Evolutionary conservation across 2,113 vertebrate genomes (phyloP), one percentile per base, ranked within the genome.

Genomic region (Bagarius yarrelli): DNA sequence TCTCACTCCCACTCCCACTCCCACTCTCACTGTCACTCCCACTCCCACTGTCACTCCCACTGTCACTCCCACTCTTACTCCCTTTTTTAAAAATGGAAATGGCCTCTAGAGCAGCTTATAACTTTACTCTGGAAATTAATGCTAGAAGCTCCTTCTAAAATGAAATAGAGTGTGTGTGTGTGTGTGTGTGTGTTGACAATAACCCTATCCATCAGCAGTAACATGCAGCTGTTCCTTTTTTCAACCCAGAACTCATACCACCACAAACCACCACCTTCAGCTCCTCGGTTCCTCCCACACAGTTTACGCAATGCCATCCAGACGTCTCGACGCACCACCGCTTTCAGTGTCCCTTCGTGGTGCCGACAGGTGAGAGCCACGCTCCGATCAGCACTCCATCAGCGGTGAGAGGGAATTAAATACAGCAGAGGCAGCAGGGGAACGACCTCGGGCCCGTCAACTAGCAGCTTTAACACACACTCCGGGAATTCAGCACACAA

Each of bases 231-330:
- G 16, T 59, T 69, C 50, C 50, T 85, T 87, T 85, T 87, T 85
- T 70, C n/a, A 70, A 78, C 78, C 83, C 89, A 89, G 73, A 76
- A 82, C 86, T 85, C 76, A 79, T 85, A 84, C 88, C 89, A 87
- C 89, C 86, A 89, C 79, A 81, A 72, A 79, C 52, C 63, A 78
- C 86, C 86, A 61, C 77, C 80, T 87, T 89, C 86, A 89, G 87
- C 90, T 84, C 79, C 80, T 81, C 36, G 5, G 5, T 87, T 86
- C 85, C 90, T 91, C 88, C 89, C 88, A 84, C 66, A 83, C 85
- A 83, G 85, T 80, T 87, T 83, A 78, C 19, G 80, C 82, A 85
- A 81, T 80, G 80, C 83, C 84, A 87, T 89, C 86, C 84, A 89
- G 86, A 91, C 88, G 90, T 90, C 86, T 91, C 78, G 81, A 47